These are phyloP conservation scores for Jaculus jaculus DNA, from an alignment of 2,113 vertebrate species.

Conservation along the genomic window DNA sequence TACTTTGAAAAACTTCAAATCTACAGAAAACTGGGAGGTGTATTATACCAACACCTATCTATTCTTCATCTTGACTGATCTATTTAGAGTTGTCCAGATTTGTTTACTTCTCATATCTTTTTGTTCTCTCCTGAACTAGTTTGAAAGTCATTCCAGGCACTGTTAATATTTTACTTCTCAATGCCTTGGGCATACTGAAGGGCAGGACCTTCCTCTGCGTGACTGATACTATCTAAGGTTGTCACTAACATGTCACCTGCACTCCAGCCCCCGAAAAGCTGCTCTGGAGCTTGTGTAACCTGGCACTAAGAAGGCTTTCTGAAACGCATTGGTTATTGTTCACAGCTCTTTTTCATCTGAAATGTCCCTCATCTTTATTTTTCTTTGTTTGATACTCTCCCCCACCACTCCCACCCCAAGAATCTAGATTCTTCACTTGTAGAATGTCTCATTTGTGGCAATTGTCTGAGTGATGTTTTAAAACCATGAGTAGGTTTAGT, in stretches of 20 bases:
- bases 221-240: not conserved
- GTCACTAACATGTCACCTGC: not conserved
- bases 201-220: not conserved
- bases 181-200: slow-evolving; percentile 10
- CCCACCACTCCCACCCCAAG: too few relatives aligned
- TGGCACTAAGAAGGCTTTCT: not conserved
- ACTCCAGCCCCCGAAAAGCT: not conserved
- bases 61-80: not conserved
- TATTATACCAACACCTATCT: not conserved
- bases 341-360: slow-evolving; percentile 5
- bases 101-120: not conserved
- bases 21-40: not conserved
- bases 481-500: not conserved
- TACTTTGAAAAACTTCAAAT: slow-evolving; percentile 31
- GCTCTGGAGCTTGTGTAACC: not conserved
- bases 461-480: not conserved
- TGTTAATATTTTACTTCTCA: slow-evolving; percentile 19
- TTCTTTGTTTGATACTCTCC: not conserved
- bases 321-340: not conserved
- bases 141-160: slow-evolving; percentile 31
- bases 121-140: not conserved
- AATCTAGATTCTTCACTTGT: not conserved
- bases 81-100: slow-evolving; percentile 4
- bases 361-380: slow-evolving; percentile 8
- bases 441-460: not conserved